Evolutionary conservation across 1,140 invertebrate species (phyloP), one percentile per base, ranked within the genome.

Genomic region (Harpegnathos saltator): DNA sequence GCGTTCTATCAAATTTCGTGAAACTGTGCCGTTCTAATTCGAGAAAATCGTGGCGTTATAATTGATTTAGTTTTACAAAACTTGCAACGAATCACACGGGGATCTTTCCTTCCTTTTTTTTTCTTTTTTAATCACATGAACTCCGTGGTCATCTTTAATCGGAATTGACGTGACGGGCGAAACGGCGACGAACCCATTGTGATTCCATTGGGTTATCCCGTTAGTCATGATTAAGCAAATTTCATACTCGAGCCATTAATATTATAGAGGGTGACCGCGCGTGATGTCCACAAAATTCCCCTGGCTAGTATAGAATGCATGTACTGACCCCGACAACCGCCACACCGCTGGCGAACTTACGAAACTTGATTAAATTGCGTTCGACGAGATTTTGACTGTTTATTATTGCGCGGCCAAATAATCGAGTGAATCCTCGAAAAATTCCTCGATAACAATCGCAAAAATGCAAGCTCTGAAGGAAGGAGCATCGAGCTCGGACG

Each of bases 211-310:
- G 87, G 86, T 89, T 77, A 82, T 89, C 82, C 82, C 87, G 82
- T 89, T 86, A 87, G 80, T 89, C 88, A 89, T 89, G 85, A 89
- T 89, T 86, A 89, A 86, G 87, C 85, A 82, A 90, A 90, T 89
- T 90, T 84, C 83, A 84, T 89, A 90, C 74, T 68, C 66, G 52
- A 56, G 56, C 83, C 82, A 86, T 90, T 89, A 90, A 90, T 90
- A 88, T 90, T 86, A 88, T 77, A 90, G 81, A 44, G 68, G 80
- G 69, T 86, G 84, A 85, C 78, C 86, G 78, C 86, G 78, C 74
- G 54, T 71, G 75, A 85, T 85, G 84, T 89, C 77, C 88, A 90
- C 89, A 89, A 90, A 90, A 90, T 89, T 90, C 89, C 89, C 89
- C 62, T 75, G 78, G 72, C 88, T 90, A 88, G 84, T 90, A 90